Percentiles rank a stretch among this genome's conserved stretches.
Conservation (phyloP, 2,888 invertebrate species). For the Thymelicus acteon region DNA sequence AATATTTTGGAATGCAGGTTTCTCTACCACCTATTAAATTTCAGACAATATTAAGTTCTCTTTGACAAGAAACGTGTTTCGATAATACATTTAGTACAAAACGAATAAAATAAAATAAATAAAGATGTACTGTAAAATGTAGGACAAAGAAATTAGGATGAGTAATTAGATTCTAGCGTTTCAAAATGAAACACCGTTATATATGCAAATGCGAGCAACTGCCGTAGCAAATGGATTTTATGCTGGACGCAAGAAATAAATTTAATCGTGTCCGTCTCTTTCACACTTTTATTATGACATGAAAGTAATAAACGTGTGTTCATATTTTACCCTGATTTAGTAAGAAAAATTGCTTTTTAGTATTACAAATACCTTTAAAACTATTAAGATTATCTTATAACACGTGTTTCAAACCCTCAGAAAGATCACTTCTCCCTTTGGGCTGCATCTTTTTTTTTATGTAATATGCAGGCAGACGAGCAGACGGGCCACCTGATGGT, state of each 20-base stretch:
- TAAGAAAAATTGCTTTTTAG: not conserved
- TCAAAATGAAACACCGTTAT: constrained; percentile 40
- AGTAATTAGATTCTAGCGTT: constrained; percentile 29
- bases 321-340: not conserved
- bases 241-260: constrained; percentile 9
- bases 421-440: no score
- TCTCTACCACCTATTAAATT: no score
- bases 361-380: no score
- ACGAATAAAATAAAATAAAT: not conserved
- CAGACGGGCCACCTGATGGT: no score
- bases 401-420: no score
- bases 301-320: not conserved
- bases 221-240: constrained; percentile 26
- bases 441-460: no score
- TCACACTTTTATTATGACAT: not conserved
- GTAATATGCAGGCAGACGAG: no score
- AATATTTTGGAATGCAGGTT: no score
- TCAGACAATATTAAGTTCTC: no score
- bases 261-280: constrained; percentile 1
- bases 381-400: no score
- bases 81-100: no score
- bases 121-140: not conserved
- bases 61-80: no score
- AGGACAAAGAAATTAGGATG: constrained; percentile 20
- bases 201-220: constrained; percentile 39